Conservation (phyloP, 1,140 invertebrate genomes). For the Drosophila subpulchrella region DNA sequence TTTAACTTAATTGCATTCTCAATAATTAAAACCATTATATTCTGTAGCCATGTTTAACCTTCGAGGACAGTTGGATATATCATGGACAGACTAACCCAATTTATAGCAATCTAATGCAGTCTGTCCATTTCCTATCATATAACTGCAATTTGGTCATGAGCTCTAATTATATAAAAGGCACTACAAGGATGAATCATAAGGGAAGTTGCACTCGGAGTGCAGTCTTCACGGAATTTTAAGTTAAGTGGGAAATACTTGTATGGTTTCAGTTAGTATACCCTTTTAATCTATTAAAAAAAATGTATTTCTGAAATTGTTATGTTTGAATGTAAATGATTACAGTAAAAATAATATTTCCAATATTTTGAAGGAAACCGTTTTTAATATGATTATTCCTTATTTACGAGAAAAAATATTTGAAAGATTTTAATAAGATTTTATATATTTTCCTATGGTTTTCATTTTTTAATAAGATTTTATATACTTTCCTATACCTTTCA, state of each 20-base stretch:
- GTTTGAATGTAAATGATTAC: too few species aligned
- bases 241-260: not conserved
- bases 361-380: too few species aligned
- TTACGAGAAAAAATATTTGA: too few species aligned
- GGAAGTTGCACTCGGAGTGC: not conserved
- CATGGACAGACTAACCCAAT: not conserved
- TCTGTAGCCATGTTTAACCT: not conserved
- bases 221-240: not conserved
- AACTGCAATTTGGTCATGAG: not conserved
- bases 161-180: not conserved
- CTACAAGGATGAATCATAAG: constrained; percentile 13
- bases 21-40: constrained; percentile 10
- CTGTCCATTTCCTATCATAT: not conserved
- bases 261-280: not conserved
- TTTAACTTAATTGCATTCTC: not conserved
- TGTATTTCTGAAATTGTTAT: too few species aligned
- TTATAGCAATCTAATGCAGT: constrained; percentile 4
- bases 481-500: too few species aligned
- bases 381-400: too few species aligned
- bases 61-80: not conserved
- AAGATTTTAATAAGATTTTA: too few species aligned
- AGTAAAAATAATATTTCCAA: too few species aligned
- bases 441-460: too few species aligned
- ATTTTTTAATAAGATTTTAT: too few species aligned
- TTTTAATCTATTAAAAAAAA: too few species aligned